These are phyloP conservation scores for Eilema caniola DNA, from an alignment of 2,888 invertebrate genomes.

Conservation along the genomic window DNA sequence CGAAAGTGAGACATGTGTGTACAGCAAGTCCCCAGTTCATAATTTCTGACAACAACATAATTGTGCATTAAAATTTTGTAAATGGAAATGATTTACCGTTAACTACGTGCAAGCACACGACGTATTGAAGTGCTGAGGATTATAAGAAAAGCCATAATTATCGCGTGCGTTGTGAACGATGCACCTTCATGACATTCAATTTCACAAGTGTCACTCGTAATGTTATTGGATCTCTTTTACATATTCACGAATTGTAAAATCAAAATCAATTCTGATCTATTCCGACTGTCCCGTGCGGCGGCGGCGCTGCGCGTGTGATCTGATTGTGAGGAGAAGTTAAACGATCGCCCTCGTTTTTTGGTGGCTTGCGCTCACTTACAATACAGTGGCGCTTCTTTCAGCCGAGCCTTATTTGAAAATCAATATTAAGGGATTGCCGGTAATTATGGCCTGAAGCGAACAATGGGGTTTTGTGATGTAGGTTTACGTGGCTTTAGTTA, in stretches of 20 bases:
- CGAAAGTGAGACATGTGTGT: too few relatives aligned
- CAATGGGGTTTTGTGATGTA: constrained; percentile 1
- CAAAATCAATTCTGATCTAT: constrained; percentile 40
- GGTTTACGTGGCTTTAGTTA: background rate
- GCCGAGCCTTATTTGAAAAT: background rate
- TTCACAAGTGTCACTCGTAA: background rate
- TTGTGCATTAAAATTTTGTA: too few relatives aligned
- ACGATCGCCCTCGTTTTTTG: background rate
- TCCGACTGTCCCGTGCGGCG: constrained; percentile 16
- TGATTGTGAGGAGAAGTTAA: background rate
- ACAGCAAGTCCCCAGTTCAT: too few relatives aligned
- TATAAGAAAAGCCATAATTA: too few relatives aligned
- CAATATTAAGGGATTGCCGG: constrained; percentile 1
- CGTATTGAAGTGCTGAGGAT: too few relatives aligned
- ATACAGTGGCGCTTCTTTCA: background rate
- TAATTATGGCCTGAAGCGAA: background rate
- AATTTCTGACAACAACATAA: too few relatives aligned
- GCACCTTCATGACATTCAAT: background rate
- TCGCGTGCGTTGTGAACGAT: background rate
- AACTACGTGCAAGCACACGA: too few relatives aligned
- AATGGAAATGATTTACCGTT: too few relatives aligned
- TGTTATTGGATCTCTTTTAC: constrained; percentile 20
- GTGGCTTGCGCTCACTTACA: constrained; percentile 1
- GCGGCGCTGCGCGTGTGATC: background rate
- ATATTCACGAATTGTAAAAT: constrained; percentile 30